phyloP scores from a whole-genome alignment of 2,797 vertebrate species.

The Silurus lanzhouensis region DNA sequence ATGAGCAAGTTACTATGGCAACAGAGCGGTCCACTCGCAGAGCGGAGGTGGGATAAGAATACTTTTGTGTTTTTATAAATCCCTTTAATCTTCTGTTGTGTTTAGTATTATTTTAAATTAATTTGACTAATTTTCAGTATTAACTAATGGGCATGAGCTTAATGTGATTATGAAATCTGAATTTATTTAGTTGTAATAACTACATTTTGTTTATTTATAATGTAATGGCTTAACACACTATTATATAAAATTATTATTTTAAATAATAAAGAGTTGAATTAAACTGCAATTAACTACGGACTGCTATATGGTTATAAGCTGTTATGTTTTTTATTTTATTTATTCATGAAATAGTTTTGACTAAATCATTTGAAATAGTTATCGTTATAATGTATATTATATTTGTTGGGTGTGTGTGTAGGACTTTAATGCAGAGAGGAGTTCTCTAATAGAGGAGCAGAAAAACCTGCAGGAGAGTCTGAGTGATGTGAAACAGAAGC shows the following conservation, averaged over 20 bases:
- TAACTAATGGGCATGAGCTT: too few species aligned
- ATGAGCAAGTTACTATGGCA: constrained; percentile 81
- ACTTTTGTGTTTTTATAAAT: not conserved
- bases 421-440: constrained; percentile 83
- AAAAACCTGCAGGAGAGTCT: constrained; percentile 74
- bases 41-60: constrained; percentile 65
- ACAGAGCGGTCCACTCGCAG: constrained; percentile 72
- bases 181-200: not conserved
- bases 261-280: not conserved
- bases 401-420: constrained; percentile 45
- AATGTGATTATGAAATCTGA: not conserved
- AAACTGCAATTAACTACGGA: not conserved
- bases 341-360: not conserved
- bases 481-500: constrained; percentile 75
- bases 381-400: not conserved
- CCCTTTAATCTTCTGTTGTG: too few species aligned
- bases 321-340: not conserved
- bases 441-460: constrained; percentile 74
- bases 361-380: not conserved
- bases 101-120: too few species aligned
- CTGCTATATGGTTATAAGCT: not conserved
- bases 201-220: not conserved
- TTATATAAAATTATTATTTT: not conserved
- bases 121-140: too few species aligned
- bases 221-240: not conserved